Evolutionary conservation across 2,113 vertebrate species (phyloP).

Genomic region (Hyla sarda): DNA sequence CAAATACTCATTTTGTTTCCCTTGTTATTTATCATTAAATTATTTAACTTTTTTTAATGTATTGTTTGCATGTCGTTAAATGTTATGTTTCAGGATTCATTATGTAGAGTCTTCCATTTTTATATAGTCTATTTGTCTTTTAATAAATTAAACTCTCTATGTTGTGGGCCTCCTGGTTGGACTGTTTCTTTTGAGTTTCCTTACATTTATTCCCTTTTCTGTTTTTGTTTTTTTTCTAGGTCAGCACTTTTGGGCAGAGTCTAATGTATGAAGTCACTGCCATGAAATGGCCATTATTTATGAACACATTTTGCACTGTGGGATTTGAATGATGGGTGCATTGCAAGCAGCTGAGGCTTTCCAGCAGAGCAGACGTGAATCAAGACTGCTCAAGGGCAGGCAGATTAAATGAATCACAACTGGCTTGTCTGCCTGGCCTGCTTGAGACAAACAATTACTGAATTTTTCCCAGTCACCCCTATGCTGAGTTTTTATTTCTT

Average conservation of each 20-base stretch:
- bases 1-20: background rate
- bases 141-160: no score
- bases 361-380: slow-evolving; percentile 61
- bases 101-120: background rate
- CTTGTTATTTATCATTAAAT: background rate
- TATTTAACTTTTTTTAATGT: background rate
- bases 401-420: slow-evolving; percentile 63
- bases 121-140: no score
- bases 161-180: no score
- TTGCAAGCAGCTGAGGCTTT: slow-evolving; percentile 19
- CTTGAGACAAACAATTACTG: slow-evolving; percentile 61
- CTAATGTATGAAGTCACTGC: slow-evolving; percentile 64
- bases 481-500: slow-evolving; percentile 13
- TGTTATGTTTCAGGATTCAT: background rate
- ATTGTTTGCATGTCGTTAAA: background rate
- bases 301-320: slow-evolving; percentile 59
- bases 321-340: slow-evolving; percentile 53
- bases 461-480: slow-evolving; percentile 46
- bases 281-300: background rate
- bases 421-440: slow-evolving; percentile 62
- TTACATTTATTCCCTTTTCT: background rate
- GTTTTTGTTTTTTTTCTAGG: slow-evolving; percentile 71
- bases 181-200: background rate
- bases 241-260: slow-evolving; percentile 86
- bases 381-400: slow-evolving; percentile 59